Evolutionary conservation across 2,113 vertebrate species (phyloP).

Genomic region (Halcyon malimbica): DNA sequence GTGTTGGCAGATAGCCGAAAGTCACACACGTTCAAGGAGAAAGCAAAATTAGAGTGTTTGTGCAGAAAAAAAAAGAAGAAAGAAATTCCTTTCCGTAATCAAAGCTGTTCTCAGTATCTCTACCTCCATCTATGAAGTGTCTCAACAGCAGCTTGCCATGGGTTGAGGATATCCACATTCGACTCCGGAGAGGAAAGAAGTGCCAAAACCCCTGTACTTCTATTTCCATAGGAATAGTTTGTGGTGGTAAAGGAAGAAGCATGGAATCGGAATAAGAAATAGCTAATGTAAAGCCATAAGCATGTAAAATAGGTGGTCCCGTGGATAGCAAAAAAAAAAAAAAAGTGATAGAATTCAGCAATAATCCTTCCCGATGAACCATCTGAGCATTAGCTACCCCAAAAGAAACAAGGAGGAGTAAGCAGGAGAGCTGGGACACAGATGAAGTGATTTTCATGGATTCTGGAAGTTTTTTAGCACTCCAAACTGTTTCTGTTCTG

Average conservation of each 20-base stretch:
- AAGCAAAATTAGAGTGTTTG: background rate
- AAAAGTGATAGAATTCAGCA: background rate
- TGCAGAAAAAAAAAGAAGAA: background rate
- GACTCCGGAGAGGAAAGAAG: background rate
- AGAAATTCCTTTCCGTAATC: background rate
- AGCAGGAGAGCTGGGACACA: background rate
- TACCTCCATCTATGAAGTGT: background rate
- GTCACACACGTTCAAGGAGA: background rate
- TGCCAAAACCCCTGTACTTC: background rate
- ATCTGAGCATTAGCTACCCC: background rate
- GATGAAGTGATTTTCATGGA: background rate
- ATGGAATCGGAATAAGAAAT: too few relatives aligned
- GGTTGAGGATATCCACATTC: background rate
- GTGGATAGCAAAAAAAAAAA: background rate
- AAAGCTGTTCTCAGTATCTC: background rate
- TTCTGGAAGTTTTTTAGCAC: background rate
- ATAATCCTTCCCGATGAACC: background rate
- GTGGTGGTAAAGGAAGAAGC: too few relatives aligned
- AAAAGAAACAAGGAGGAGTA: background rate
- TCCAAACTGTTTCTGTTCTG: background rate
- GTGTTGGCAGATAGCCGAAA: background rate
- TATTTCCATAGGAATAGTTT: too few relatives aligned
- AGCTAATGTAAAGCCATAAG: too few relatives aligned
- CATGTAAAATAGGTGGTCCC: too few relatives aligned
- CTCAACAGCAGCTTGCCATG: background rate